Conservation (phyloP, 2,113 vertebrate species). For the Erythrolamprus reginae region DNA sequence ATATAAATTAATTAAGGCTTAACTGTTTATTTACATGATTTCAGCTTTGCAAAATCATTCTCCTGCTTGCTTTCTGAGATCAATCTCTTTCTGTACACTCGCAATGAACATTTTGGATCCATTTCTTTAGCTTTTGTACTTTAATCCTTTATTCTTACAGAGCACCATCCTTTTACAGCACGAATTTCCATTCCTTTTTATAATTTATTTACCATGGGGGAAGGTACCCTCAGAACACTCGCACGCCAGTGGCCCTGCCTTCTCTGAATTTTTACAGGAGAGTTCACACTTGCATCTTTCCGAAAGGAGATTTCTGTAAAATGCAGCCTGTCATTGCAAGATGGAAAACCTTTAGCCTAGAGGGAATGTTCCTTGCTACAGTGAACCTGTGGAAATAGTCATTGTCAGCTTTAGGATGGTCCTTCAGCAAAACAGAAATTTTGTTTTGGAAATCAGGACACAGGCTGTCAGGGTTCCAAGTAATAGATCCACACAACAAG, state of each 20-base stretch:
- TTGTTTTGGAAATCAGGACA: background rate
- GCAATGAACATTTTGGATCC: background rate
- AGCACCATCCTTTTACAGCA: background rate
- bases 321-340: background rate
- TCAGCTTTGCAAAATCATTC: background rate
- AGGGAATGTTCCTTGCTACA: background rate
- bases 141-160: background rate
- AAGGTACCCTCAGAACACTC: background rate
- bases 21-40: background rate
- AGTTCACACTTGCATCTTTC: accelerated
- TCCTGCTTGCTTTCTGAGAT: background rate
- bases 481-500: too few relatives aligned
- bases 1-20: background rate
- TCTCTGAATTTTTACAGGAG: background rate
- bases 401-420: background rate
- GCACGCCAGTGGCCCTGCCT: background rate
- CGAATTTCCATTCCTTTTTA: background rate
- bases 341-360: background rate
- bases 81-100: background rate
- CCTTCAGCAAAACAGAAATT: background rate
- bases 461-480: background rate
- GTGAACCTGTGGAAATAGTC: background rate
- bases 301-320: background rate
- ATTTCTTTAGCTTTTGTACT: background rate
- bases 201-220: background rate